Conservation (phyloP, 1,140 invertebrate species). For the Drosophila carrolli region DNA sequence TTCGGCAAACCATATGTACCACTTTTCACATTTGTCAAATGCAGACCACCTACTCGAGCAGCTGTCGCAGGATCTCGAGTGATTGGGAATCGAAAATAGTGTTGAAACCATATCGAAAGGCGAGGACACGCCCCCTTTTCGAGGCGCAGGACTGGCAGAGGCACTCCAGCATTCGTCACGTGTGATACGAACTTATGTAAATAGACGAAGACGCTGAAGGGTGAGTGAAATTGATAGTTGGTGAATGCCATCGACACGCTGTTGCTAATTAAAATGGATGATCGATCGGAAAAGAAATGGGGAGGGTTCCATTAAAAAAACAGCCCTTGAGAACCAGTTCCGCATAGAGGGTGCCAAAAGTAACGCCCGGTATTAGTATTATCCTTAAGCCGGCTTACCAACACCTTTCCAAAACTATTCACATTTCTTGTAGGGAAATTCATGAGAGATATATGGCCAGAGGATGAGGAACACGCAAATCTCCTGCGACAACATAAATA, state of each 20-base stretch:
- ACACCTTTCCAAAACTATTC: conserved; percentile 48
- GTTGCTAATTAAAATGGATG: conserved; percentile 84
- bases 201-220: conserved; percentile 47
- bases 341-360: conserved; percentile 20
- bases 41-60: conserved; percentile 56
- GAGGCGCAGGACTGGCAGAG: conserved; percentile 31
- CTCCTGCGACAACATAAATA: conserved; percentile 84
- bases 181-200: conserved; percentile 72
- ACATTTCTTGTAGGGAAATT: conserved; percentile 30
- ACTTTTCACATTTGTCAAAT: conserved; percentile 71
- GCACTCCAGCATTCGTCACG: conserved; percentile 79
- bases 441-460: conserved; percentile 16
- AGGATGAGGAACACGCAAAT: conserved; percentile 66
- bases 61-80: conserved; percentile 56
- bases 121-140: conserved; percentile 54
- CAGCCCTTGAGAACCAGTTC: conserved; percentile 74
- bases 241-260: conserved; percentile 80
- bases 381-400: conserved; percentile 67
- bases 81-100: conserved; percentile 12
- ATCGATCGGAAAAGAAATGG: conserved; percentile 57
- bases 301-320: conserved; percentile 39
- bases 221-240: conserved; percentile 80
- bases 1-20: conserved; percentile 29
- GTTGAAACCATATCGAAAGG: conserved; percentile 58
- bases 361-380: conserved; percentile 56